Evolutionary conservation across 2,888 invertebrate species (phyloP), one percentile per base, ranked within the genome.

Genomic region (Hydropsyche betteni): DNA sequence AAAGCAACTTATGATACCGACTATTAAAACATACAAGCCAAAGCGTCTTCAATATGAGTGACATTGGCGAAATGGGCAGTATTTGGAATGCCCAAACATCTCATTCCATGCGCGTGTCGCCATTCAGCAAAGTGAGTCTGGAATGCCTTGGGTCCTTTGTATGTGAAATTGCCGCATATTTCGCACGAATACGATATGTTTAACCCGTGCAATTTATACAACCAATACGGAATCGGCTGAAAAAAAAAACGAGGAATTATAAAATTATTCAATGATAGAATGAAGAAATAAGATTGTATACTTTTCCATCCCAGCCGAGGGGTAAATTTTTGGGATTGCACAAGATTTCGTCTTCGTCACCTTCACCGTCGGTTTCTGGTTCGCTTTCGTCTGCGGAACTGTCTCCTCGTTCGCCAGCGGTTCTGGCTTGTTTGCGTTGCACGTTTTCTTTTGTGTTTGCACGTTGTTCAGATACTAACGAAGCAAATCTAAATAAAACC

Each of bases 61-160:
- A 99, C 99, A 84, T 99, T 99, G 0, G 99, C 99, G 87, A 99
- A 99, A 87, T 99, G 99, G 0, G 99, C 99, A 0, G 99, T 99
- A 85, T 99, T 99, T 0, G 99, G 99, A 81, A 99, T 99, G 5
- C 99, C 99, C 14, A 99, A 89, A 83, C 99, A 99, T 33, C 98
- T 89, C 99, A 99, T 99, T 51, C 99, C 99, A 84, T 94, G 94
- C 10, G 94, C 94, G 82, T 94, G 94, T 34, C 94, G 86, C 94
- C 94, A 94, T 83, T 94, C 94, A 0, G 99, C 98, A 87, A 99
- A 99, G 86, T 99, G 99, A 69, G 98, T 90, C 84, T 99, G 99
- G 86, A 99, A 99, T 24, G 99, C 99, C 85, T 99, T 99, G 0
- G 99, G 99, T 0, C 99, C 99, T 83, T 94, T 98, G 86, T 99